These are phyloP conservation scores for Xanthorhoe designata DNA, from an alignment of 2,888 invertebrate species.

Conservation along the genomic window DNA sequence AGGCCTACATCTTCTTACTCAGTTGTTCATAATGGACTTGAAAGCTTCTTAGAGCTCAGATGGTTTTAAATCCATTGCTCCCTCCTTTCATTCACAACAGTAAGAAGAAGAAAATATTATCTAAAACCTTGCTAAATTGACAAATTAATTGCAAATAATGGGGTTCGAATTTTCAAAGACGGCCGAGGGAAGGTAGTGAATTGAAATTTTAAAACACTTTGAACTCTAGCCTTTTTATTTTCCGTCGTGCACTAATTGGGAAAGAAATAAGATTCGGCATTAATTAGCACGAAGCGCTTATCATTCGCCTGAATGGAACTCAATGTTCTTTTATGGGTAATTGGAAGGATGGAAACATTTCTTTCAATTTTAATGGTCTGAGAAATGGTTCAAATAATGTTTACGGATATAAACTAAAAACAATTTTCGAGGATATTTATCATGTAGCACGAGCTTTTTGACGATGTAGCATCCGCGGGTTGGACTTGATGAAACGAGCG, in stretches of 20 bases:
- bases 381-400: conserved; percentile 7
- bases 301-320: not conserved
- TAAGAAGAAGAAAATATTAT: too few relatives aligned
- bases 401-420: not conserved
- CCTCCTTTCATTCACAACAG: too few relatives aligned
- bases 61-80: too few relatives aligned
- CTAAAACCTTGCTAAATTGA: too few relatives aligned
- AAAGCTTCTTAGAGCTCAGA: too few relatives aligned
- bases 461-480: too few relatives aligned
- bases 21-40: too few relatives aligned
- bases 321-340: conserved; percentile 4
- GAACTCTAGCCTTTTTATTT: conserved; percentile 2
- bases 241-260: conserved; percentile 1
- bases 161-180: too few relatives aligned
- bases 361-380: conserved; percentile 6
- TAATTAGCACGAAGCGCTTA: conserved; percentile 10
- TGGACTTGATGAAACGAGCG: too few relatives aligned
- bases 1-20: too few relatives aligned
- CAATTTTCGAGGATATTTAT: not conserved
- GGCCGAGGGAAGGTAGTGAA: not conserved
- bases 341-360: conserved; percentile 3
- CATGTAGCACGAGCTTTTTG: too few relatives aligned
- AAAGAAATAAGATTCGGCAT: conserved; percentile 3
- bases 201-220: not conserved
- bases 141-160: too few relatives aligned